Evolutionary conservation across 2,888 invertebrate species (phyloP).

Genomic region (Caenorhabditis zanzibari): DNA sequence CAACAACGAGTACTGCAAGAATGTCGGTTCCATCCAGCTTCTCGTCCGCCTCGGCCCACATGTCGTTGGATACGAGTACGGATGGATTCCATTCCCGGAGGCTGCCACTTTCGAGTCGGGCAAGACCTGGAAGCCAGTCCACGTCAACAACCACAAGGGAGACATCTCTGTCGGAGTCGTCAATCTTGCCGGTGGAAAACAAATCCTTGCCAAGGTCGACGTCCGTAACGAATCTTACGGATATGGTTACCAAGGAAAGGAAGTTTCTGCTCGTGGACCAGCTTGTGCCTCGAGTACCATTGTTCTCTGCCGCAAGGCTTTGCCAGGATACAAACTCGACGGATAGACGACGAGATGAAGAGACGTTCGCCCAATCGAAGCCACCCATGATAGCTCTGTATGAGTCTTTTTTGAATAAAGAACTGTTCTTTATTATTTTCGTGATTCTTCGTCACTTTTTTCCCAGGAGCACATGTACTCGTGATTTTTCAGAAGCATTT

Average conservation of each 20-base stretch:
- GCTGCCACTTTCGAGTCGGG: slow-evolving; percentile 3
- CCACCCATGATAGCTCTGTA: not conserved
- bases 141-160: slow-evolving; percentile 26
- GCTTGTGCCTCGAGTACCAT: slow-evolving; percentile 14
- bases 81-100: too few species aligned
- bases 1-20: too few species aligned
- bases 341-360: not conserved
- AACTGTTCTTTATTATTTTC: too few species aligned
- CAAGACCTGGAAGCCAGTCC: slow-evolving; percentile 16
- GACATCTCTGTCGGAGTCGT: slow-evolving; percentile 22
- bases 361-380: slow-evolving; percentile 2
- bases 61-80: slow-evolving; percentile 19
- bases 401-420: not conserved
- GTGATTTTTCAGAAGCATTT: too few species aligned
- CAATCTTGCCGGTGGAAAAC: slow-evolving; percentile 11
- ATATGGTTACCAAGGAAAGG: slow-evolving; percentile 23
- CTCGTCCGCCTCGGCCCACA: slow-evolving; percentile 1
- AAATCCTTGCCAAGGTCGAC: slow-evolving; percentile 19
- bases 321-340: slow-evolving; percentile 12
- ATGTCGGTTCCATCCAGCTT: slow-evolving; percentile 15
- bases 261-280: slow-evolving; percentile 13
- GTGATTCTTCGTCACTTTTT: too few species aligned
- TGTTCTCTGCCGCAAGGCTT: slow-evolving; percentile 14
- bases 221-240: slow-evolving; percentile 21
- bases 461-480: too few species aligned